Base-by-base conservation (phyloP, 2,888 invertebrate genomes). In the Sarcophaga subvicina region DNA sequence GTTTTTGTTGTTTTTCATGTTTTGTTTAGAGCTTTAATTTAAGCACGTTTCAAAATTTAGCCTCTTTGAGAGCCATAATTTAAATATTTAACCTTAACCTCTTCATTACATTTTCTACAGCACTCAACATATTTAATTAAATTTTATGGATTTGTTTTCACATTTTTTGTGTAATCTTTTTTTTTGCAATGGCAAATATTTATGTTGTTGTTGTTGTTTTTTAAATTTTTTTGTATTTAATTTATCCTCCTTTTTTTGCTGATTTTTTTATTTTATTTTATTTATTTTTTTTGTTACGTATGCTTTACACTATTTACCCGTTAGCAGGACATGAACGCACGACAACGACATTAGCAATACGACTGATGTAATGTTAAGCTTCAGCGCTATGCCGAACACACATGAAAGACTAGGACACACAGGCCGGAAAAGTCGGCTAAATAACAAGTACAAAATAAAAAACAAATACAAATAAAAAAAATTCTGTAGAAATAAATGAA, bases 261-360 rank as follows among this genome's bases (percentile, higher is more conserved):
- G 22, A 45, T 62, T 63, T 75, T 3, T 17, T 47, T 80, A 49
- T 70, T 45, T 75, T 66, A 5, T 25, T 25, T 37, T n/a, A n/a
- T 47, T 63, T 75, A 1, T 17, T 47, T 80, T 60, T 66, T 45
- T 75, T 66, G 63, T 85, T 87, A 87, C 85, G 84, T 87, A 80
- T 85, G 76, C 76, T 62, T 70, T 80, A 79, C 82, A 80, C 82
- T 37, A 37, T 47, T 80, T 66, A 78, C 47, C 83, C 87, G 85
- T 80, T 60, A 80, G 60, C 90, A 90, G 90, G 90, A 91, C 91
- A 90, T 91, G 88, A 90, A 91, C 91, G 91, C 90, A 90, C 90
- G 91, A 90, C 90, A 90, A 91, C 90, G 91, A 90, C 91, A 90
- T 90, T 90, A 90, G 90, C 90, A 92, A 91, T 92, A 92, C 89